A percentile compares a stretch with the other conserved stretches of the same genome.
Conservation (phyloP, 2,888 invertebrate genomes). For the Polydrusus tereticollis region DNA sequence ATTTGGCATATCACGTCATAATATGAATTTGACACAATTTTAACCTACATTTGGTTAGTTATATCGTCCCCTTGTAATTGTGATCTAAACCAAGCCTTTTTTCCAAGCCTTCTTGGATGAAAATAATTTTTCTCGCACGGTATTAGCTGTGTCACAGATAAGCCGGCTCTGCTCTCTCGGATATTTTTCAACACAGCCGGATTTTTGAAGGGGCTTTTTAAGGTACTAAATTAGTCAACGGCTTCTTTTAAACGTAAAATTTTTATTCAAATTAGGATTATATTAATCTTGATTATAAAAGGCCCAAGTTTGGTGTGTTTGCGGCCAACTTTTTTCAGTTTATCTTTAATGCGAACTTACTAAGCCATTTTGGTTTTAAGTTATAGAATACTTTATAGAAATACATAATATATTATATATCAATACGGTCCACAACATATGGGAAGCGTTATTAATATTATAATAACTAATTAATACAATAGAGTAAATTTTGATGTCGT, state of each 20-base stretch:
- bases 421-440: no score
- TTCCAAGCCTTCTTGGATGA: no score
- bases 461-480: no score
- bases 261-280: conserved; percentile 64
- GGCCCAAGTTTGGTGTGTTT: conserved; percentile 55
- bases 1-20: no score
- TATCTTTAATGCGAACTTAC: neutral
- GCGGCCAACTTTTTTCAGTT: neutral
- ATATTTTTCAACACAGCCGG: conserved; percentile 53
- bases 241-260: conserved; percentile 59
- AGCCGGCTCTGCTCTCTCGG: conserved; percentile 10
- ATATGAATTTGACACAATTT: no score
- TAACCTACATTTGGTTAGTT: no score
- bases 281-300: conserved; percentile 63
- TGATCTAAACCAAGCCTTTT: no score
- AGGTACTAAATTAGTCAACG: conserved; percentile 65
- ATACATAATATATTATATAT: no score
- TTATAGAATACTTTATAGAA: neutral
- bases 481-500: no score
- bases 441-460: no score
- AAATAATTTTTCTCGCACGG: neutral
- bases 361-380: neutral
- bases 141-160: neutral
- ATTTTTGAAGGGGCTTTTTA: conserved; percentile 61
- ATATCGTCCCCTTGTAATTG: no score